Evolutionary conservation across 2,888 invertebrate species (phyloP), one percentile per base, ranked within the genome.

Genomic region (Metacarcinus magister): DNA sequence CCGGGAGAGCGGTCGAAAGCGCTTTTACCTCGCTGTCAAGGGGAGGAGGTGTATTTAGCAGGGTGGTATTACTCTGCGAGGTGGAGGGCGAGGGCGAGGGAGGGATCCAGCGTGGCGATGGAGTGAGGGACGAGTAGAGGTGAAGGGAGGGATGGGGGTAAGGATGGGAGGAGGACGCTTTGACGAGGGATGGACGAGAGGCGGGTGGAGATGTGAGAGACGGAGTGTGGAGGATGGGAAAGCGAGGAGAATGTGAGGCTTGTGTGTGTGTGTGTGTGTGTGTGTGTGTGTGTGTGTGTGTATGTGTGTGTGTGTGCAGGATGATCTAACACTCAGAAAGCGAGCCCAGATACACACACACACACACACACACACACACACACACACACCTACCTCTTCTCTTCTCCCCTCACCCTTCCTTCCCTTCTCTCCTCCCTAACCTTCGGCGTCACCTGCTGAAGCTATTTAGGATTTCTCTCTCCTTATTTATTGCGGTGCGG

Each of bases 221-320:
- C 4, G 39, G 39, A 32, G 19, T 87, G 87, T 39, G 87, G 16
- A 39, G n/a, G 75, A 75, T 8, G n/a, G 39, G 39, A 39, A 87
- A 16, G 87, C 87, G 39, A 87, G 87, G 87, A 87, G 87, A 87
- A 87, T 87, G 87, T 39, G 39, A 39, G 54, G 13, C n/a, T n/a
- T 75, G 75, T 75, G 75, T 75, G 75, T 75, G 75, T 75, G 75
- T 75, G 75, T 75, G 75, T 75, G 75, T 75, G n/a, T n/a, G 54
- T 54, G 54, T 54, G 54, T 54, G 54, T 54, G 54, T 54, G 54
- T 54, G 54, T 54, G 54, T 54, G 54, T 54, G 54, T 54, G 54
- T 54, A 2, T 54, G 54, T 54, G 54, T 54, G 3, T 54, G 54
- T 54, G 54, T 67, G 67, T 67, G 67, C 23, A 23, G 19, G 16